Evolutionary conservation across 2,888 invertebrate species (phyloP).

Genomic region (Leptopilina drosophilae): DNA sequence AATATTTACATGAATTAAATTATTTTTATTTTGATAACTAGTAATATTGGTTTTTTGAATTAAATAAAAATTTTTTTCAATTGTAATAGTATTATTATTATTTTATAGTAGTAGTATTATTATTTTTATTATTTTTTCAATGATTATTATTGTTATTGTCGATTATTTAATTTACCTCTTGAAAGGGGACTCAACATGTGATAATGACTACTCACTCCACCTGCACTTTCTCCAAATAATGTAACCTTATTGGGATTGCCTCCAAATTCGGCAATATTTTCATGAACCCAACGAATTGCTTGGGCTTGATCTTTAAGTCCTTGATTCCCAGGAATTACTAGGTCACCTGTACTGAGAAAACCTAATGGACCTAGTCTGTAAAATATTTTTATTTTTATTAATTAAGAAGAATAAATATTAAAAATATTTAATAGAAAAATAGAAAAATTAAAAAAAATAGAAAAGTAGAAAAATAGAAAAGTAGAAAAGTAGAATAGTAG

Average conservation of each 20-base stretch:
- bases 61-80: too few relatives aligned
- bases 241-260: constrained; percentile 83
- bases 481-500: not conserved
- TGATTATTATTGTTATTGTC: not conserved
- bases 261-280: constrained; percentile 81
- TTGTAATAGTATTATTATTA: too few relatives aligned
- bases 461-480: too few relatives aligned
- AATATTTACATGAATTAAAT: too few relatives aligned
- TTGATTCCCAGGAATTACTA: constrained; percentile 82
- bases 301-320: constrained; percentile 83
- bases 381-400: not conserved
- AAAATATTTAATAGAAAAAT: not conserved
- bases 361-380: constrained; percentile 80
- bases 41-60: too few relatives aligned
- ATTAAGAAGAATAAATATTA: not conserved
- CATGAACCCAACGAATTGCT: constrained; percentile 83
- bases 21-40: too few relatives aligned
- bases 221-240: constrained; percentile 85
- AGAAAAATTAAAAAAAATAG: too few relatives aligned
- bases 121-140: too few relatives aligned
- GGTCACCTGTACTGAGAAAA: constrained; percentile 83
- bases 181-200: constrained; percentile 83
- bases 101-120: too few relatives aligned
- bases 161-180: constrained; percentile 73
- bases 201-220: constrained; percentile 83